phyloP scores from a whole-genome alignment of 2,888 invertebrate species.

The Phalera bucephala region DNA sequence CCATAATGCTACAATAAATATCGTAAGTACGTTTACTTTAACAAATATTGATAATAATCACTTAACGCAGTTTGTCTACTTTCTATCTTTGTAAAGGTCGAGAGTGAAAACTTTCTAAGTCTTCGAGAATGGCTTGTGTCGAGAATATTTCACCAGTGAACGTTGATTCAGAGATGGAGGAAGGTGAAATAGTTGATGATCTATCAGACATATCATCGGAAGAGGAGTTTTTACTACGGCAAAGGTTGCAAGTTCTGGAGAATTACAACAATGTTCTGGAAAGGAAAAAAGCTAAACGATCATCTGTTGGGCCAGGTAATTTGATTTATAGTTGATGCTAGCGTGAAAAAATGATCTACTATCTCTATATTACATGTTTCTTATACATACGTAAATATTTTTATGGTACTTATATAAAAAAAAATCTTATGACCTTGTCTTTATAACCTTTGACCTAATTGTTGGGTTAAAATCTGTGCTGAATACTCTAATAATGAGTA shows the following conservation, averaged over 20 bases:
- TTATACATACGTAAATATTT: too few species aligned
- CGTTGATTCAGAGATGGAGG: slow-evolving; percentile 73
- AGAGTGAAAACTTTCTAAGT: not conserved
- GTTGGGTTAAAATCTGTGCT: too few species aligned
- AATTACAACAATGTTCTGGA: slow-evolving; percentile 77
- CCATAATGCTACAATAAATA: too few species aligned
- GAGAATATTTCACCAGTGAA: slow-evolving; percentile 47
- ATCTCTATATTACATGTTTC: too few species aligned
- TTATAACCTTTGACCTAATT: slow-evolving; percentile 29
- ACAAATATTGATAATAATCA: too few species aligned
- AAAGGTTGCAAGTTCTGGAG: slow-evolving; percentile 71
- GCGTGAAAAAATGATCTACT: too few species aligned
- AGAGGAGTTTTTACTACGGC: slow-evolving; percentile 70
- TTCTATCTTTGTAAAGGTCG: too few species aligned
- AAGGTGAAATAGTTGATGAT: slow-evolving; percentile 77
- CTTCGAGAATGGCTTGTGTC: slow-evolving; percentile 52
- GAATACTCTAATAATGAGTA: too few species aligned
- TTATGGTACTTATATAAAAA: too few species aligned
- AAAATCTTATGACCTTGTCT: slow-evolving; percentile 8
- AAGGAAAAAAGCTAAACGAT: slow-evolving; percentile 68
- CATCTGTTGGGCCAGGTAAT: slow-evolving; percentile 52
- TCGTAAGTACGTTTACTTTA: not conserved
- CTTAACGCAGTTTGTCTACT: too few species aligned
- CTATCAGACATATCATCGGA: slow-evolving; percentile 77
- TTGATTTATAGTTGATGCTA: slow-evolving; percentile 7